phyloP scores from a whole-genome alignment of 2,797 vertebrate genomes.

The Esox masquinongy region DNA sequence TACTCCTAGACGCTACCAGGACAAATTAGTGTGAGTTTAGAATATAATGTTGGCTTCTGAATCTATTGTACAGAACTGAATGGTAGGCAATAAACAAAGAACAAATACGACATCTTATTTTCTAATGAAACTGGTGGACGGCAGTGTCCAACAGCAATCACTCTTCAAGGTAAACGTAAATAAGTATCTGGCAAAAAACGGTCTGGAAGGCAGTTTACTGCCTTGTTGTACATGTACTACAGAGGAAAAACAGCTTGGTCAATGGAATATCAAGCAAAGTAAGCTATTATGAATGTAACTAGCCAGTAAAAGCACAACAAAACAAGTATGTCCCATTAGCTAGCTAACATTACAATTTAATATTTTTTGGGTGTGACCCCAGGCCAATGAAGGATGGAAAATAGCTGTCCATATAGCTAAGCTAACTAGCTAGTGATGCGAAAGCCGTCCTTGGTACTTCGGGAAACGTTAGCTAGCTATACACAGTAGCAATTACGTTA shows the following conservation, averaged over 20 bases:
- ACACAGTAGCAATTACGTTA: background rate
- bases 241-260: background rate
- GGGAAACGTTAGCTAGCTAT: background rate
- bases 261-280: too few species aligned
- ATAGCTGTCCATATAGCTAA: conserved; percentile 15
- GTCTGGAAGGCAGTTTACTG: too few species aligned
- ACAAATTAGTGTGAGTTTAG: background rate
- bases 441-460: conserved; percentile 2
- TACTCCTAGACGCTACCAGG: background rate
- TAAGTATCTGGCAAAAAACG: background rate
- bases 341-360: background rate
- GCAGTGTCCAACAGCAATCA: conserved; percentile 4
- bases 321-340: background rate
- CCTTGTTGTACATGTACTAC: background rate
- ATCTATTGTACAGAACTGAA: background rate
- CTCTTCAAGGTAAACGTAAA: background rate
- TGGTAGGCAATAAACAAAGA: background rate
- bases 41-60: background rate
- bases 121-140: background rate
- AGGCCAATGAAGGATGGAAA: conserved; percentile 8
- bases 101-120: background rate
- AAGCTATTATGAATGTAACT: conserved; percentile 2
- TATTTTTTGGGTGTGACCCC: conserved; percentile 45
- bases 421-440: conserved; percentile 12
- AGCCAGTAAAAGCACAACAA: background rate